Base-by-base conservation (phyloP, 2,113 vertebrate species). In the Danionella cerebrum region DNA sequence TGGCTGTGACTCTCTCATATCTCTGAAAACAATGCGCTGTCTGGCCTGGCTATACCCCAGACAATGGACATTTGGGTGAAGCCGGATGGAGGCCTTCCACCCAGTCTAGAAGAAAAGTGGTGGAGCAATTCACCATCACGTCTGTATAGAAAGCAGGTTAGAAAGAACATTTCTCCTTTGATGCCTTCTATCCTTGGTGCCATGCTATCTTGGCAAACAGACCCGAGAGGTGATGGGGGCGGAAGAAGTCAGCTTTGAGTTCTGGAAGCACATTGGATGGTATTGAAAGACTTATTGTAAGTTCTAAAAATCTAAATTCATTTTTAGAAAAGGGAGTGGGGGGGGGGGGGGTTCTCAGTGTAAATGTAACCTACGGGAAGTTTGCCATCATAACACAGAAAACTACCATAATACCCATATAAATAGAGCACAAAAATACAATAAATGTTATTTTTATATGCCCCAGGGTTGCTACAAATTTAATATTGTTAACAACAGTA, bases 11-110 rank as follows among this genome's bases (percentile, higher is more conserved):
- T 58, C 12, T 10, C 51, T 71, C 50, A 38, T 71, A 65, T 65
- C 52, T 48, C 69, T 58, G 29, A 21, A 71, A 65, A 71, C 69
- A 71, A 71, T 71, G 60, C 55, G 50, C 50, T 65, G 51, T 48
- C 62, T 57, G 51, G 29, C 21, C 50, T 38, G 38, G 59, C 59
- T 36, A 27, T 53, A 24, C n/a, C 10, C 29, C 31, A 57, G 60
- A 71, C 31, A 33, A 58, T 55, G 66, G 55, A 25, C 18, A 44
- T 44, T 42, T 47, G 52, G 33, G 29, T 69, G n/a, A 44, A 16
- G 53, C 53, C 18, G 22, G 36, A 48, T 48, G 24, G 27, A 36
- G 44, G n/a, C 24, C 31, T 47, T 64, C 59, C 44, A 48, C 22
- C 14, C 27, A 24, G 42, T 36, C 42, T 19, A 27, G 9, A 29